Evolutionary conservation across 1,140 invertebrate genomes (phyloP), one percentile per base, ranked within the genome.

Genomic region (Parapsyche elsis): DNA sequence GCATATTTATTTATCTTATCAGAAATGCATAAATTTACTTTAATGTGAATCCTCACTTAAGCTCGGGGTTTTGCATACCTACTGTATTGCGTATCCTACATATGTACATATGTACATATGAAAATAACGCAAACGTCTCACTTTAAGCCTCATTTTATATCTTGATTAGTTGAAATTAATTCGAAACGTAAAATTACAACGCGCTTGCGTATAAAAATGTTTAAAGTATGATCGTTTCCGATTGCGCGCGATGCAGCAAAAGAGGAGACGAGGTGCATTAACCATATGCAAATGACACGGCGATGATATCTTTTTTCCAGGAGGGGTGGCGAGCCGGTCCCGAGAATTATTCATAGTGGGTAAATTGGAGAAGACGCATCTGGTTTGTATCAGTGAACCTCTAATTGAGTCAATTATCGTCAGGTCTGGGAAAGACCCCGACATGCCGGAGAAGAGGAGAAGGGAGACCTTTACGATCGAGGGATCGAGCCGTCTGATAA

Each of bases 341-440:
- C 23, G 64, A 67, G 19, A 67, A 67, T 67, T 67, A 67, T 67
- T 67, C 64, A 26, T 23, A 19, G 21, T 21, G 19, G 59, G 59
- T 61, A 61, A 24, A 26, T 12, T 16, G 64, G 30, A 14, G 14
- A 75, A 46, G 79, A 30, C 79, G 53, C 81, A 80, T 83, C 81
- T 83, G 81, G 81, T 79, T 83, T 80, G 76, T 79, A 81, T 83
- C 81, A 81, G 78, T 59, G 76, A 76, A 76, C 53, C 76, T 45
- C 81, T 83, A 83, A 83, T 83, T 83, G 81, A 83, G 38, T 81
- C 81, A 83, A 83, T 83, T 83, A 83, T 83, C 79, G 74, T 44
- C 70, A 44, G 44, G 57, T 53, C 26, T 23, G 75, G 57, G 57
- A 57, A 44, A 26, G 45, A 57, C n/a, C 30, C 30, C 30, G 7